These are phyloP conservation scores for Dasysyrphus albostriatus DNA, from an alignment of 2,888 invertebrate genomes.

Conservation along the genomic window DNA sequence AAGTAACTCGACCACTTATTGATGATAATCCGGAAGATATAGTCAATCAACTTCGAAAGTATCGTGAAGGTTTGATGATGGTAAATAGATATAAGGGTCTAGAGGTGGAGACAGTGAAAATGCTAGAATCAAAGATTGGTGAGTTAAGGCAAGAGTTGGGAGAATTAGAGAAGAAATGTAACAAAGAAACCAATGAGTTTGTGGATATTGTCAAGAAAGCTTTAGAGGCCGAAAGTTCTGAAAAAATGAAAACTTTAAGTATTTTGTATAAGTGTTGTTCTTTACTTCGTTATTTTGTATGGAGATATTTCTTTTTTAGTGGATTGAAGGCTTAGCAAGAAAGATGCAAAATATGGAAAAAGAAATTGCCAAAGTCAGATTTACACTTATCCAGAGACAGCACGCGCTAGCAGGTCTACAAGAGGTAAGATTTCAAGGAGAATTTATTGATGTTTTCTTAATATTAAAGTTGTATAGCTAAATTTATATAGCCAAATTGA, in stretches of 20 bases:
- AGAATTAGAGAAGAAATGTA: constrained; percentile 43
- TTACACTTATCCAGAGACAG: constrained; percentile 78
- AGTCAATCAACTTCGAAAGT: constrained; percentile 63
- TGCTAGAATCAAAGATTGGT: constrained; percentile 29
- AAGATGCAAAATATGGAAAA: constrained; percentile 77
- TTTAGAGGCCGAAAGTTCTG: constrained; percentile 46
- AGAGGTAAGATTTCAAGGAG: constrained; percentile 75
- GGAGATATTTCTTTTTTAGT: constrained; percentile 52
- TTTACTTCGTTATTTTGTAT: neutral
- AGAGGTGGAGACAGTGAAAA: constrained; percentile 48
- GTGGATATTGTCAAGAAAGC: constrained; percentile 3
- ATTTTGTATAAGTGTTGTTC: neutral
- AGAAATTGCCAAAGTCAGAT: constrained; percentile 79
- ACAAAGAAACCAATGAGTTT: neutral
- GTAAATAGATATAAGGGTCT: constrained; percentile 76
- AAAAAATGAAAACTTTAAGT: constrained; percentile 73
- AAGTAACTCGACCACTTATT: constrained; percentile 76
- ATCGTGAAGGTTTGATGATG: constrained; percentile 52
- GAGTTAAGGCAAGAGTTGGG: constrained; percentile 46
- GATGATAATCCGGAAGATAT: constrained; percentile 74
- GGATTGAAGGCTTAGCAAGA: constrained; percentile 70
- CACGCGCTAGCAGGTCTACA: constrained; percentile 77
- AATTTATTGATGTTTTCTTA: too few relatives aligned
- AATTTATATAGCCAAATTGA: too few relatives aligned
- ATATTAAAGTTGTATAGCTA: too few relatives aligned